A percentile compares a stretch with the other conserved stretches of the same genome.
These are phyloP conservation scores for Leptobrachium leishanense DNA, from an alignment of 2,113 vertebrate genomes.

Conservation along the genomic window DNA sequence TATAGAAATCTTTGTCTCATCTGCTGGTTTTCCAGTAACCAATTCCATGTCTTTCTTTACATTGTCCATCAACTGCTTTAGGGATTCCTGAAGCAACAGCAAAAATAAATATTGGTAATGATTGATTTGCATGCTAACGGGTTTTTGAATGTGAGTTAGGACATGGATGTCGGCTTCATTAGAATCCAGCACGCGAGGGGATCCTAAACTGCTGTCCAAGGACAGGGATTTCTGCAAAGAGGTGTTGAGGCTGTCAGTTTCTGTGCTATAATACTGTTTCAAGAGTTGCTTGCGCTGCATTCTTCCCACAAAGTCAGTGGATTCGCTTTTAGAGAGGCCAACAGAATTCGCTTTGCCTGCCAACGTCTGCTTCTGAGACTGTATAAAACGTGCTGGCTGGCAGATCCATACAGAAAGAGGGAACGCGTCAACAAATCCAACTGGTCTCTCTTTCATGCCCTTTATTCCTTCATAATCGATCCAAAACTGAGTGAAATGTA, in stretches of 20 bases:
- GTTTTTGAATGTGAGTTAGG: constrained; percentile 85
- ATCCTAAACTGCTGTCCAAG: constrained; percentile 63
- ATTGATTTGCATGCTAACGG: constrained; percentile 89
- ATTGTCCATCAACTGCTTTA: constrained; percentile 83
- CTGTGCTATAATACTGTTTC: constrained; percentile 87
- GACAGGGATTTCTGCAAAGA: constrained; percentile 69
- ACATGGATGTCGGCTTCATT: constrained; percentile 82
- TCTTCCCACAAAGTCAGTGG: constrained; percentile 75
- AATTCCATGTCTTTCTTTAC: constrained; percentile 84
- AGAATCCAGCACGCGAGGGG: constrained; percentile 53
- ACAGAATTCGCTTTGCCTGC: constrained; percentile 47
- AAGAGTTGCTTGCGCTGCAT: constrained; percentile 85
- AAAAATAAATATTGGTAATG: constrained; percentile 92
- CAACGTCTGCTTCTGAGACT: constrained; percentile 74
- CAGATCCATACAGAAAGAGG: constrained; percentile 92
- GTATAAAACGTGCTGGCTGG: constrained; percentile 79
- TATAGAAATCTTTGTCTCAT: constrained; percentile 74
- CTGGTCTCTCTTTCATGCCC: constrained; percentile 82
- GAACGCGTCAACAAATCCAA: constrained; percentile 92
- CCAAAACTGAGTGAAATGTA: constrained; percentile 97
- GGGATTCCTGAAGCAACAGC: constrained; percentile 85
- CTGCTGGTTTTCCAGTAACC: constrained; percentile 73
- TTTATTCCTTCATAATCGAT: constrained; percentile 89
- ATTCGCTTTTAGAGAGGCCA: constrained; percentile 76
- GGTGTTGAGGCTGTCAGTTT: constrained; percentile 62